Base-by-base conservation (phyloP, 2,113 vertebrate species). In the Sapayoa aenigma region DNA sequence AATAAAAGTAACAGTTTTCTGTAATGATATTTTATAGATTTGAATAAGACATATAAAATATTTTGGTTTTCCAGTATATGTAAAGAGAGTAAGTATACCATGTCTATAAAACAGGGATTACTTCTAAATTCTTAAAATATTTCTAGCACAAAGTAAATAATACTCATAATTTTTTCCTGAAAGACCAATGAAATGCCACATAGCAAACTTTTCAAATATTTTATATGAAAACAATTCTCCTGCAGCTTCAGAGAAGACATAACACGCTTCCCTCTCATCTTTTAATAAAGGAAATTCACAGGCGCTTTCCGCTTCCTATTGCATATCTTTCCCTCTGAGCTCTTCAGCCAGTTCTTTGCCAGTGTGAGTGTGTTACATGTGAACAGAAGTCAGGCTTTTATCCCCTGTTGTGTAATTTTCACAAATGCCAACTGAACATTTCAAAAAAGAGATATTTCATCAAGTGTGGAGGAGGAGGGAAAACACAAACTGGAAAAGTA, bases 1-100 rank as follows among this genome's bases (percentile, higher is more conserved):
- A 96, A 95, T 97, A 97, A 97, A 97, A 90, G 72, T 91, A 95
- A 96, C 91, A 93, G 82, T 97, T 97, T 96, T 95, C 76, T 72
- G 42, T 97, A 96, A 97, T 96, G 93, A 83, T 94, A 82, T 91
- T 96, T 97, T 97, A 97, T 94, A 95, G 90, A 95, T 95, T 95
- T 97, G 89, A 97, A 94, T 95, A 91, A 96, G 94, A 92, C 28
- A 49, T 90, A 89, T 90, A 90, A 95, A 95, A 77, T 96, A 90
- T 90, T 97, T 95, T 95, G 85, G 84, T 95, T 96, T 97, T 96
- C 96, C 39, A 71, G 69, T 39, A 78, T 87, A 87, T 65, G 78
- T 91, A 89, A 93, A 90, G 65, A 75, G 30, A 94, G 28, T 27
- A 83, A 77, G 52, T 76, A 77, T 58, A 73, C 49, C n/a, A 23